These are phyloP conservation scores for Cladorhizidae sp. DNA, from an alignment of 37 sponge, comb jelly and placozoan species.

Conservation along the genomic window DNA sequence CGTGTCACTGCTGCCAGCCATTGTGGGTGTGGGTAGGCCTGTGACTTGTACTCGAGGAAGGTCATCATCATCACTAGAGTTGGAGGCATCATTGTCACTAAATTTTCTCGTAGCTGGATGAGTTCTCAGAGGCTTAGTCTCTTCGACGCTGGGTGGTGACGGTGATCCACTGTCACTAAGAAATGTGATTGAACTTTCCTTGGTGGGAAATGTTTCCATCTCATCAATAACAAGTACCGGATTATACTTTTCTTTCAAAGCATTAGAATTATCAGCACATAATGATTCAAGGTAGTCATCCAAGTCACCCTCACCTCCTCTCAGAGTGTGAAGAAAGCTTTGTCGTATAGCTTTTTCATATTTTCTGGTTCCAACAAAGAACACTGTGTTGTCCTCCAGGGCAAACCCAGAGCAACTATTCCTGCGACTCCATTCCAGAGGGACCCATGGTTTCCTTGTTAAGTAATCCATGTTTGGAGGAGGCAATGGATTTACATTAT, in stretches of 20 bases:
- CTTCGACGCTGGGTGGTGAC: no score
- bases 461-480: conserved; percentile 33
- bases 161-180: no score
- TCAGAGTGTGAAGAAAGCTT: background rate
- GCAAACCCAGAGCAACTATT: background rate
- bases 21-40: no score
- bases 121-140: no score
- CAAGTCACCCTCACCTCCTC: background rate
- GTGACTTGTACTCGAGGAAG: no score
- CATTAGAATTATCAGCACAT: background rate
- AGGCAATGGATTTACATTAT: conserved; percentile 18
- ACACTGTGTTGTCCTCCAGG: conserved; percentile 4
- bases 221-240: background rate
- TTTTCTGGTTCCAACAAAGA: background rate
- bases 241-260: background rate
- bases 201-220: background rate
- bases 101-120: no score
- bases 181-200: background rate
- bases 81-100: no score
- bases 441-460: background rate
- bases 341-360: background rate
- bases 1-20: no score
- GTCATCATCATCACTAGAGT: no score
- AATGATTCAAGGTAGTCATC: background rate
- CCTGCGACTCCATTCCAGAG: background rate